Evolutionary conservation across 1,140 invertebrate species (phyloP).

Genomic region (Panagrolaimus sp.): DNA sequence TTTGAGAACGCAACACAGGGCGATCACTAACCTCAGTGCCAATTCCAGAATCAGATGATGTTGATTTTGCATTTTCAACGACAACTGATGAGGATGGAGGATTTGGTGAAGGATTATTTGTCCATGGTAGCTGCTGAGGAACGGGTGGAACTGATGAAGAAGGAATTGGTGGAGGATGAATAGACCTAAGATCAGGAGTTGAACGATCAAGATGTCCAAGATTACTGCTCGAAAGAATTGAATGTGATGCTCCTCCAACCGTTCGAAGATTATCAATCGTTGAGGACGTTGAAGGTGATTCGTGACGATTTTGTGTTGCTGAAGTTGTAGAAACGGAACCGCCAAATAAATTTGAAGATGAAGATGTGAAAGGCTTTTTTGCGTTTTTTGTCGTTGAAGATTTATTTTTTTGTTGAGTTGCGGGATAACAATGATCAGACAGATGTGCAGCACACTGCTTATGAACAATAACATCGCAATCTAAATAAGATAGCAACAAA

Average conservation of each 20-base stretch:
- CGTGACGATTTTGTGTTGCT: slow-evolving; percentile 7
- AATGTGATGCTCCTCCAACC: neutral
- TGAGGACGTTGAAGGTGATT: slow-evolving; percentile 14
- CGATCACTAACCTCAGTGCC: slow-evolving; percentile 36
- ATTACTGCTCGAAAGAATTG: neutral
- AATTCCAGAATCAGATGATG: slow-evolving; percentile 48
- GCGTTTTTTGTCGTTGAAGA: slow-evolving; percentile 3
- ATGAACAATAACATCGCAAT: slow-evolving; percentile 66
- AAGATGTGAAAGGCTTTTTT: slow-evolving; percentile 17
- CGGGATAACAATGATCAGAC: slow-evolving; percentile 52
- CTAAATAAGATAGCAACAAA: slow-evolving; percentile 22
- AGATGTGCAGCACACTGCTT: slow-evolving; percentile 51
- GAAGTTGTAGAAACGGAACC: neutral
- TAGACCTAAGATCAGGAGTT: slow-evolving; percentile 18
- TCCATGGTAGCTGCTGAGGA: neutral
- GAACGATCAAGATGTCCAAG: slow-evolving; percentile 12
- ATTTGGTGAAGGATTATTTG: neutral
- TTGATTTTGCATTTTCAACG: slow-evolving; percentile 37
- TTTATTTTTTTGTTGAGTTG: slow-evolving; percentile 33
- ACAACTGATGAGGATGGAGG: slow-evolving; percentile 12
- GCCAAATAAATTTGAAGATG: slow-evolving; percentile 14
- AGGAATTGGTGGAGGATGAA: slow-evolving; percentile 16
- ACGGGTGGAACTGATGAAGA: neutral
- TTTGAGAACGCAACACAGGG: slow-evolving; percentile 40
- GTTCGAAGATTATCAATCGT: slow-evolving; percentile 12